Conservation (phyloP, 2,888 invertebrate genomes). For the Catocala nupta region DNA sequence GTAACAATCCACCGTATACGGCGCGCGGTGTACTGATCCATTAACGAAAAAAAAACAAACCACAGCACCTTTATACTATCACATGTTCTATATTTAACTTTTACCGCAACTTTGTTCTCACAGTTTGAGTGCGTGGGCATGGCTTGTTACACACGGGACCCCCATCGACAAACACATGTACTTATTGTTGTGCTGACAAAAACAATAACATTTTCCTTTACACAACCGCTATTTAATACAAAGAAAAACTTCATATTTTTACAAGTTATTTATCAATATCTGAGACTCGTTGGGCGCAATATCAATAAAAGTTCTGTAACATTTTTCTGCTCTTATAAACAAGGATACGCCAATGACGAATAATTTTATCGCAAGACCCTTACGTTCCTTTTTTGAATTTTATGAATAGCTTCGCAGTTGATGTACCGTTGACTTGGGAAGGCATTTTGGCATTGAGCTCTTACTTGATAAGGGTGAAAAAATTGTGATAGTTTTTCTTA, state of each 20-base stretch:
- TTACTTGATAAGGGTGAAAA: neutral
- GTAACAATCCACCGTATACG: too few relatives aligned
- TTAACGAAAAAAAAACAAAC: too few relatives aligned
- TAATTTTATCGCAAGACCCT: slow-evolving; percentile 30
- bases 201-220: too few relatives aligned
- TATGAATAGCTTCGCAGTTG: slow-evolving; percentile 20
- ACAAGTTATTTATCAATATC: slow-evolving; percentile 31
- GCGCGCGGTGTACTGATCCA: too few relatives aligned
- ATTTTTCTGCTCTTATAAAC: slow-evolving; percentile 38
- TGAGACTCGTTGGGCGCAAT: slow-evolving; percentile 29
- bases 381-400: slow-evolving; percentile 21
- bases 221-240: neutral
- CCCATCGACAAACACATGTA: too few relatives aligned
- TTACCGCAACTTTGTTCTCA: too few relatives aligned
- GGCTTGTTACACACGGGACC: too few relatives aligned
- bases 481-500: too few relatives aligned
- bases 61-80: too few relatives aligned
- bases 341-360: slow-evolving; percentile 30
- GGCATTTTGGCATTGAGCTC: neutral
- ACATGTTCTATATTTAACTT: too few relatives aligned
- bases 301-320: slow-evolving; percentile 37
- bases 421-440: slow-evolving; percentile 7
- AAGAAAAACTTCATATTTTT: neutral
- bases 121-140: too few relatives aligned
- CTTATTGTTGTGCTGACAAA: too few relatives aligned